A percentile compares a stretch with the other conserved stretches of the same genome.
phyloP scores from a whole-genome alignment of 2,113 vertebrate genomes.

The Larimichthys crocea region DNA sequence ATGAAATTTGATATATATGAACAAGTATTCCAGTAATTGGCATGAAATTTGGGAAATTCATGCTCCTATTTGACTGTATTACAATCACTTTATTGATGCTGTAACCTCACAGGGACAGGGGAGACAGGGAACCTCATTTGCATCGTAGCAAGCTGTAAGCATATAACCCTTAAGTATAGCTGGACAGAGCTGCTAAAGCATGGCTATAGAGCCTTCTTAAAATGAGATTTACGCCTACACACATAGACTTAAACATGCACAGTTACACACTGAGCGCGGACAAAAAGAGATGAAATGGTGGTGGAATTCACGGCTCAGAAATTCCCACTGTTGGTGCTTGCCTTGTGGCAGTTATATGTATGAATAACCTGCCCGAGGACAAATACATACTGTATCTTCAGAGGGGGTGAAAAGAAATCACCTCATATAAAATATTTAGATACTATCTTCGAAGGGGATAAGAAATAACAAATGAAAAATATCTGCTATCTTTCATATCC shows the following conservation, averaged over 20 bases:
- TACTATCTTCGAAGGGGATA: constrained; percentile 43
- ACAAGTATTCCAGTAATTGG: background rate
- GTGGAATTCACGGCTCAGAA: constrained; percentile 57
- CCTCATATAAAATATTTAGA: constrained; percentile 59
- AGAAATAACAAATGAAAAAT: constrained; percentile 41
- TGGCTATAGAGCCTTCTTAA: constrained; percentile 2
- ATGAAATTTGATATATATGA: background rate
- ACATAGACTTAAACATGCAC: constrained; percentile 45
- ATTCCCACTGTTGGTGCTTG: constrained; percentile 50
- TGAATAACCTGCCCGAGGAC: constrained; percentile 55
- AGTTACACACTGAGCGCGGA: constrained; percentile 37
- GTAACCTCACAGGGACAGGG: too few species aligned
- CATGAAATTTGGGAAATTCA: too few species aligned
- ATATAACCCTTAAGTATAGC: background rate
- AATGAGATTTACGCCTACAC: constrained; percentile 36
- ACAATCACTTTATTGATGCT: too few species aligned
- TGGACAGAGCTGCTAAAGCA: background rate
- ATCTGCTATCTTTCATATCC: constrained; percentile 38
- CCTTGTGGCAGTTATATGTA: constrained; percentile 54
- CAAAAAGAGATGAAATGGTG: constrained; percentile 43
- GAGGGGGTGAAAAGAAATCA: constrained; percentile 1
- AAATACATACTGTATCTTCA: constrained; percentile 50
- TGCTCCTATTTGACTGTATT: too few species aligned
- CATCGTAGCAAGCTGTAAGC: background rate
- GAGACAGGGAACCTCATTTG: background rate